phyloP scores from a whole-genome alignment of 1,140 invertebrate genomes.

The Calliphora vicina region DNA sequence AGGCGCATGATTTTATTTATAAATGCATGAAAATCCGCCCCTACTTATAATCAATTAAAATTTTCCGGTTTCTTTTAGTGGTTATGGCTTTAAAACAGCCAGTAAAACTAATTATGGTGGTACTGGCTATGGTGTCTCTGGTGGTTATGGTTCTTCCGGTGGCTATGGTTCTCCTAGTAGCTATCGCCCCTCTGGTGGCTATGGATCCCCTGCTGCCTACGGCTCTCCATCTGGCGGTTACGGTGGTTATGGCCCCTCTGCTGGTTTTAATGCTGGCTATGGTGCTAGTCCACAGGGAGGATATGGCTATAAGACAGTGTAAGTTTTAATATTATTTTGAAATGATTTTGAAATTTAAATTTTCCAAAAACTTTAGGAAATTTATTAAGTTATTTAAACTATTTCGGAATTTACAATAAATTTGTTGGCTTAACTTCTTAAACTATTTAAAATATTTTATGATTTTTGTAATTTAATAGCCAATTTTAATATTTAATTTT shows the following conservation, averaged over 20 bases:
- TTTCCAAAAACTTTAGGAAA: too few relatives aligned
- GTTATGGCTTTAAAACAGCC: conserved; percentile 3
- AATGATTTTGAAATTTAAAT: too few relatives aligned
- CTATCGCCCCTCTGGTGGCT: neutral
- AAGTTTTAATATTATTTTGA: neutral
- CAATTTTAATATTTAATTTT: too few relatives aligned
- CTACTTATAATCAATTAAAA: too few relatives aligned
- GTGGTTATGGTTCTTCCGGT: neutral
- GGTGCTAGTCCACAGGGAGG: neutral
- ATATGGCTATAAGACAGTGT: conserved; percentile 23
- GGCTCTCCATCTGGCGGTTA: neutral
- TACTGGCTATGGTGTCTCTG: conserved; percentile 1
- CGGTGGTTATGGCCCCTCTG: neutral
- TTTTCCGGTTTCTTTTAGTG: too few relatives aligned
- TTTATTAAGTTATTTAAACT: too few relatives aligned
- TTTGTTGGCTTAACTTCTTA: too few relatives aligned
- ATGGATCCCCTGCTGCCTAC: neutral
- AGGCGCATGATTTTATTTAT: too few relatives aligned
- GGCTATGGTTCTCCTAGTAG: conserved; percentile 8
- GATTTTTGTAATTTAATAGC: too few relatives aligned
- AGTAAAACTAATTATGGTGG: conserved; percentile 3
- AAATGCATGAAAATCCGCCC: too few relatives aligned
- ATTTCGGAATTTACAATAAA: too few relatives aligned
- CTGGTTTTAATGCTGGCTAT: neutral
- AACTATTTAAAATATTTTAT: too few relatives aligned